Conservation (phyloP, 2,113 vertebrate genomes). For the Alexandromys fortis region DNA sequence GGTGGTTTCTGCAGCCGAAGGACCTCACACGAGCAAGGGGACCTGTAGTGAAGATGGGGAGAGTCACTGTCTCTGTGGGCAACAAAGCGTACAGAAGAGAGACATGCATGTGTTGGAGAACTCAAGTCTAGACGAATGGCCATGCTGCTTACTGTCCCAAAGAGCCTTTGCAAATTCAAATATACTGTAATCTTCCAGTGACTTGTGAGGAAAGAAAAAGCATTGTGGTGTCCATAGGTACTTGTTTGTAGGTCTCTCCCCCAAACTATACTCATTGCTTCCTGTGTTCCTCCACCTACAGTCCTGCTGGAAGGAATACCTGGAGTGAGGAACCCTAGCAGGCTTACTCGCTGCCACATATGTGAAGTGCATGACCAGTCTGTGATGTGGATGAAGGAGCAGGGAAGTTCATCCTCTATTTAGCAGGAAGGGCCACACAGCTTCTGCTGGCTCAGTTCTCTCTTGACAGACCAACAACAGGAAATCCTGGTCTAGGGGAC, state of each 20-base stretch:
- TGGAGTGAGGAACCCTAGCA: accelerated
- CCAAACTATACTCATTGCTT: too few relatives aligned
- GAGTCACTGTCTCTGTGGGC: conserved; percentile 61
- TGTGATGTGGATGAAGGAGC: neutral
- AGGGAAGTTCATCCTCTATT: neutral
- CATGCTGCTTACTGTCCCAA: accelerated
- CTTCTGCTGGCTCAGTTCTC: neutral
- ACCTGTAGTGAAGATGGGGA: conserved; percentile 84
- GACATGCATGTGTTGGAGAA: accelerated
- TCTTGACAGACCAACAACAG: neutral
- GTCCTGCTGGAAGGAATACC: too few relatives aligned
- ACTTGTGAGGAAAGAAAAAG: neutral
- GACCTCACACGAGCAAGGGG: conserved; percentile 84
- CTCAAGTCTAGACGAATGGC: accelerated
- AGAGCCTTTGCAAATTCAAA: neutral
- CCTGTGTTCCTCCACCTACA: neutral
- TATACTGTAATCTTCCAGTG: accelerated
- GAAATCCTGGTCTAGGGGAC: neutral
- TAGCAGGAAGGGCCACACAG: too few relatives aligned
- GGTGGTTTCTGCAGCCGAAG: conserved; percentile 72
- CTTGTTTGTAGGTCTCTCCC: neutral
- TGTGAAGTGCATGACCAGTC: accelerated
- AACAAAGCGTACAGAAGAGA: neutral
- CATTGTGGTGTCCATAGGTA: neutral
- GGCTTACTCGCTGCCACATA: accelerated